These are phyloP conservation scores for Candidula unifasciata DNA, from an alignment of 2,888 invertebrate species.

Conservation along the genomic window DNA sequence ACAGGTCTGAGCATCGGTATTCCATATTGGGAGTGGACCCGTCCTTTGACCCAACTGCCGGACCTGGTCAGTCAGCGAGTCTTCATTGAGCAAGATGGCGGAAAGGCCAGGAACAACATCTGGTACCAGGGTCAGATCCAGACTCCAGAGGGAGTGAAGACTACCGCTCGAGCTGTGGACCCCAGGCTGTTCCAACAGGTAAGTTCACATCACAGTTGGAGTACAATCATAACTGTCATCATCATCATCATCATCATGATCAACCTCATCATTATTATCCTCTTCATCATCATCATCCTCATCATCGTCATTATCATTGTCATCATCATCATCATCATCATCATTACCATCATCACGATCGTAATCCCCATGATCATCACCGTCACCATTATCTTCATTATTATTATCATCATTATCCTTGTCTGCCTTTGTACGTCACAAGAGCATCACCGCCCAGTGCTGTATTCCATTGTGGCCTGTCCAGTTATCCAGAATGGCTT, in stretches of 20 bases:
- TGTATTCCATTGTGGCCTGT: too few relatives aligned
- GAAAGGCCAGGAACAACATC: conserved; percentile 54
- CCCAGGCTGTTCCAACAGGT: conserved; percentile 55
- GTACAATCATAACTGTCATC: too few relatives aligned
- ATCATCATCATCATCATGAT: too few relatives aligned
- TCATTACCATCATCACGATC: background rate
- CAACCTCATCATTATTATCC: too few relatives aligned
- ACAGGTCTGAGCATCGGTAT: conserved; percentile 50
- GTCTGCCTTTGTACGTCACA: background rate
- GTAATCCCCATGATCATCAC: too few relatives aligned
- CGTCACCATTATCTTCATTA: too few relatives aligned
- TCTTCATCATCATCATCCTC: too few relatives aligned
- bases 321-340: too few relatives aligned
- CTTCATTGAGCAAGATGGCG: conserved; percentile 48
- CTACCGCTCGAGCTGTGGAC: conserved; percentile 58
- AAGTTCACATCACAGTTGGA: background rate
- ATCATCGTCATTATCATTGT: too few relatives aligned
- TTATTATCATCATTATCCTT: too few relatives aligned
- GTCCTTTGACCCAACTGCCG: conserved; percentile 51
- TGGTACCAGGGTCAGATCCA: conserved; percentile 56
- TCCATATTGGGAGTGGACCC: conserved; percentile 60
- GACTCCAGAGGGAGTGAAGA: conserved; percentile 33
- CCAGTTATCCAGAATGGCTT: too few relatives aligned
- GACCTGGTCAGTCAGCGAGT: conserved; percentile 51
- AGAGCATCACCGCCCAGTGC: too few relatives aligned